Evolutionary conservation across 2,797 vertebrate species (phyloP).

Genomic region (Acrossocheilus wenchowensis): DNA sequence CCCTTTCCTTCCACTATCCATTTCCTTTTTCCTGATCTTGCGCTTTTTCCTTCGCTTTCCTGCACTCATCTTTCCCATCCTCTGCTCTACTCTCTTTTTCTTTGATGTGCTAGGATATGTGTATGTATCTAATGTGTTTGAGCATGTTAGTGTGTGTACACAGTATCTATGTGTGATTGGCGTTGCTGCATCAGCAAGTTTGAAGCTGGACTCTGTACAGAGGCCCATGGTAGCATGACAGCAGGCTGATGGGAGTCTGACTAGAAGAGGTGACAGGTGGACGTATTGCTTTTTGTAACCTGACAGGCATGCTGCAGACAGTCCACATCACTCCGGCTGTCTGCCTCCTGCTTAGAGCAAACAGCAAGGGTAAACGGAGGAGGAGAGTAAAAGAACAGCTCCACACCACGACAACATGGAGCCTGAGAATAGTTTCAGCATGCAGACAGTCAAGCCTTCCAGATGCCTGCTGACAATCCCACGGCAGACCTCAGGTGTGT

Average conservation of each 20-base stretch:
- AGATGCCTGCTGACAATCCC: slow-evolving; percentile 49
- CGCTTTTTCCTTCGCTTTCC: neutral
- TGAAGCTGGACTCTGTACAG: slow-evolving; percentile 7
- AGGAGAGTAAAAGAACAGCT: slow-evolving; percentile 1
- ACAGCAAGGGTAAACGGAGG: slow-evolving; percentile 29
- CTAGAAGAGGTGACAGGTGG: slow-evolving; percentile 51
- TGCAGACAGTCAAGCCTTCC: slow-evolving; percentile 34
- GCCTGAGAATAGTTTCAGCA: slow-evolving; percentile 15
- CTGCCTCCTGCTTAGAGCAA: slow-evolving; percentile 32
- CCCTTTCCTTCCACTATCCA: rapidly evolving
- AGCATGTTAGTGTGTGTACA: slow-evolving; percentile 22
- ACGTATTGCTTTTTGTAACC: slow-evolving; percentile 57
- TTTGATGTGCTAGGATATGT: slow-evolving; percentile 14
- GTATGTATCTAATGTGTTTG: slow-evolving; percentile 31
- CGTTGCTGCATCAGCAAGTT: slow-evolving; percentile 42
- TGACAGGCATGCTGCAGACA: slow-evolving; percentile 49
- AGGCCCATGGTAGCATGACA: slow-evolving; percentile 38
- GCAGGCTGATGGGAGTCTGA: slow-evolving; percentile 49
- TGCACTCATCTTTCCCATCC: neutral
- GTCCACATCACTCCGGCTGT: slow-evolving; percentile 25
- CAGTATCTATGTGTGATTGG: slow-evolving; percentile 34
- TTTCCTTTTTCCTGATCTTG: neutral
- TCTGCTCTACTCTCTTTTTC: neutral
- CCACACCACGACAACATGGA: neutral
- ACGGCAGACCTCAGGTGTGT: slow-evolving; percentile 55